These are phyloP conservation scores for Thelaira solivaga DNA, from an alignment of 2,888 invertebrate genomes.

Conservation along the genomic window DNA sequence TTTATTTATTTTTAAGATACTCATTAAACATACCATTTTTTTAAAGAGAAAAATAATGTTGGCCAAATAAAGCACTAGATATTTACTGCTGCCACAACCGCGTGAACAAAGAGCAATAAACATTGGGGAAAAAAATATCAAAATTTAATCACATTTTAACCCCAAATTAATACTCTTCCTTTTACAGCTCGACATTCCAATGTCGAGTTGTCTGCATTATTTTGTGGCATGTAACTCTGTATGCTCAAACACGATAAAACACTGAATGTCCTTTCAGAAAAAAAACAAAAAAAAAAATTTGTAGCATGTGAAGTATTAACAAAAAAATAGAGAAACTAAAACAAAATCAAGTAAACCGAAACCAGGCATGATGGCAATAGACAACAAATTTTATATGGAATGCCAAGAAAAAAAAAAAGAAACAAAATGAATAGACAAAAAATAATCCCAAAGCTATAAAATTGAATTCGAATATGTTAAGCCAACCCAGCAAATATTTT, in stretches of 20 bases:
- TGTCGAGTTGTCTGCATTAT: constrained; percentile 58
- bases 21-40: no score
- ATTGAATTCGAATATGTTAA: constrained; percentile 20
- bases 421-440: background rate
- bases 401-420: background rate
- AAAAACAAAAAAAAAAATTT: no score
- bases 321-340: constrained; percentile 40
- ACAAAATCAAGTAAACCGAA: constrained; percentile 55
- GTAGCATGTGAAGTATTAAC: constrained; percentile 17
- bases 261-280: constrained; percentile 33
- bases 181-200: constrained; percentile 45
- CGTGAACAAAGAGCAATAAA: constrained; percentile 57
- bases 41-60: background rate
- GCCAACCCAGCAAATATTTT: constrained; percentile 5
- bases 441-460: constrained; percentile 12
- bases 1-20: no score
- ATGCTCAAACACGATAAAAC: constrained; percentile 52
- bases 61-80: constrained; percentile 21
- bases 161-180: constrained; percentile 72
- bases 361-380: constrained; percentile 35
- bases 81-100: constrained; percentile 72
- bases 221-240: constrained; percentile 49
- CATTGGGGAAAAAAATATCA: constrained; percentile 49
- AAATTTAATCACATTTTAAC: constrained; percentile 76
- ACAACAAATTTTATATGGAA: constrained; percentile 21